Percentiles rank a stretch among this genome's conserved stretches.
Conservation (phyloP, 2,113 vertebrate species). For the Anarrhichthys ocellatus region DNA sequence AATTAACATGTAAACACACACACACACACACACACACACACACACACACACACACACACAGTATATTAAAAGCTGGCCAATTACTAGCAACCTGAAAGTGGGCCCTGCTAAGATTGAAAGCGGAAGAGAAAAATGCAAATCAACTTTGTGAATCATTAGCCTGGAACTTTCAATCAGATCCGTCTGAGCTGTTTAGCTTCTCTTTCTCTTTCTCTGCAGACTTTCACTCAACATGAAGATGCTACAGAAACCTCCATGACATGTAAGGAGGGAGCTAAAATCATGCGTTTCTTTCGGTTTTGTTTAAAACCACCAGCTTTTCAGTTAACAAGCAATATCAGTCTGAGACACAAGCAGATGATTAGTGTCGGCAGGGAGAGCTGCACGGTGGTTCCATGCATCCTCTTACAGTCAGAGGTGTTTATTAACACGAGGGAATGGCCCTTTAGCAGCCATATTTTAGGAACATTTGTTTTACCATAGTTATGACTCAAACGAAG, state of each 20-base stretch:
- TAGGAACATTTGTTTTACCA: constrained; percentile 1
- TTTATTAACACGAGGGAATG: background rate
- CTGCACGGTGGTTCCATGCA: background rate
- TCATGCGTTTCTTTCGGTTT: background rate
- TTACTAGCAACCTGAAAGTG: constrained; percentile 33
- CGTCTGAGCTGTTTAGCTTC: background rate
- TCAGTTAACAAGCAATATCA: constrained; percentile 47
- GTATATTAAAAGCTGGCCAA: constrained; percentile 20
- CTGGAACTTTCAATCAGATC: constrained; percentile 40
- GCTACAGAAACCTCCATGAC: background rate
- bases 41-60: constrained; percentile 1
- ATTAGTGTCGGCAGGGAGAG: background rate
- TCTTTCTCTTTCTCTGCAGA: background rate
- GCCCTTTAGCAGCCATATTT: constrained; percentile 22
- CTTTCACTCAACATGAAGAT: background rate
- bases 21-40: background rate
- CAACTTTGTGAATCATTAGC: constrained; percentile 25
- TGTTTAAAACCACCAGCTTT: background rate
- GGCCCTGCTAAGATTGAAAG: constrained; percentile 29
- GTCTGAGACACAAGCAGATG: constrained; percentile 20
- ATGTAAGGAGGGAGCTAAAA: background rate
- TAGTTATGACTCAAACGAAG: too few relatives aligned
- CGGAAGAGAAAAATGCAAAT: constrained; percentile 55
- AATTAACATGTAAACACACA: background rate
- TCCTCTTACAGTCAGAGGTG: constrained; percentile 4